phyloP scores from a whole-genome alignment of 2,113 vertebrate genomes.

The Hippocampus zosterae region DNA sequence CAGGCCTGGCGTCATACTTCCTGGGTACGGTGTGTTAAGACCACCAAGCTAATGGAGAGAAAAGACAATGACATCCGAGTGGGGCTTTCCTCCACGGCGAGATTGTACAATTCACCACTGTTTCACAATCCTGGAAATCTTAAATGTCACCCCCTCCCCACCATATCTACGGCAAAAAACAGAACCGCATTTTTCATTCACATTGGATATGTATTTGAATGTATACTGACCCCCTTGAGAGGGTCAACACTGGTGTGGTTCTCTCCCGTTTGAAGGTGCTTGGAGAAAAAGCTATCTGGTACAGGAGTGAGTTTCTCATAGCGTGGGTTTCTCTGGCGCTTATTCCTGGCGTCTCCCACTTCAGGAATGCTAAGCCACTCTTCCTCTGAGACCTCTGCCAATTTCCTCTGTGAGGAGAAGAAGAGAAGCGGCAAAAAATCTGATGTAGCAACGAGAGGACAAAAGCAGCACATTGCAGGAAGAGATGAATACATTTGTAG shows the following conservation, averaged over 20 bases:
- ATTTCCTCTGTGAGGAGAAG: slow-evolving; percentile 77
- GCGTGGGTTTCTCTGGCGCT: slow-evolving; percentile 92
- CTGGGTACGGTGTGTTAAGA: slow-evolving; percentile 91
- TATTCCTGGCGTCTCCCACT: slow-evolving; percentile 95
- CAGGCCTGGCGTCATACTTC: slow-evolving; percentile 91
- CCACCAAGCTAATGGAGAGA: slow-evolving; percentile 72
- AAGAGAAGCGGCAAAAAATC: not conserved
- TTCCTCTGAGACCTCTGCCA: slow-evolving; percentile 93
- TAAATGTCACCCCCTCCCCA: too few relatives aligned
- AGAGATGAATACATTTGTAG: not conserved
- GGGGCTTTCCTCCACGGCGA: not conserved
- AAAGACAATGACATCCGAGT: slow-evolving; percentile 10
- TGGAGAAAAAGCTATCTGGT: slow-evolving; percentile 96
- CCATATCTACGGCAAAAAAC: not conserved
- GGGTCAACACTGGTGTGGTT: slow-evolving; percentile 91
- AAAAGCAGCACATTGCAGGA: not conserved
- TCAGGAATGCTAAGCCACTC: slow-evolving; percentile 99
- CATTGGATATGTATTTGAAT: not conserved
- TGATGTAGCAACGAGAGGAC: not conserved
- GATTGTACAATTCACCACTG: not conserved
- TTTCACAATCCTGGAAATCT: not conserved
- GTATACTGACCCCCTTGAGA: slow-evolving; percentile 81
- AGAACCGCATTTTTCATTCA: not conserved
- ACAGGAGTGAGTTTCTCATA: slow-evolving; percentile 96
- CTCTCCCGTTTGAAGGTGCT: slow-evolving; percentile 90